phyloP scores from a whole-genome alignment of 2,113 vertebrate genomes.

The Poeciliopsis occidentalis region DNA sequence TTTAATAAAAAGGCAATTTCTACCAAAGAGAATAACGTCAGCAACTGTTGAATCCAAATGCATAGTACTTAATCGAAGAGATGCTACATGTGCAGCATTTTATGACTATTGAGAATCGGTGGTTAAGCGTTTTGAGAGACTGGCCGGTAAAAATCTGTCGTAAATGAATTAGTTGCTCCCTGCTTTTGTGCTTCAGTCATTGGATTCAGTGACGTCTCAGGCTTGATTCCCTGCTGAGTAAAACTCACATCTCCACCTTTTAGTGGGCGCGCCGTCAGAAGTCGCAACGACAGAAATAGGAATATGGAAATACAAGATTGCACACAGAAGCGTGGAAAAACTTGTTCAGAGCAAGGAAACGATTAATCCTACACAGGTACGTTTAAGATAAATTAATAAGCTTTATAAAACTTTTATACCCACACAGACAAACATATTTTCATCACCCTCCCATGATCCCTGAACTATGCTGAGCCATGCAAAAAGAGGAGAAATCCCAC shows the following conservation, averaged over 20 bases:
- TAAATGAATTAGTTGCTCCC: constrained; percentile 43
- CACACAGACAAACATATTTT: constrained; percentile 47
- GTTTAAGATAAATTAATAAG: constrained; percentile 65
- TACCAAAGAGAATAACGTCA: constrained; percentile 13
- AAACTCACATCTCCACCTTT: constrained; percentile 20
- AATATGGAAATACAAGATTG: constrained; percentile 38
- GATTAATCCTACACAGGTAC: constrained; percentile 47
- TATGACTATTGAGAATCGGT: constrained; percentile 27
- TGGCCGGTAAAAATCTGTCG: constrained; percentile 53
- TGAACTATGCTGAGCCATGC: constrained; percentile 64
- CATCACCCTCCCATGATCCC: constrained; percentile 34
- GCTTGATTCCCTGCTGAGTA: constrained; percentile 56
- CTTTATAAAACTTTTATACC: constrained; percentile 68
- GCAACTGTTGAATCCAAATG: constrained; percentile 57
- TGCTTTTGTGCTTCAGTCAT: constrained; percentile 68
- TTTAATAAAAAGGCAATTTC: constrained; percentile 47
- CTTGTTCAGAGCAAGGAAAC: background rate
- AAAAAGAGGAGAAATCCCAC: constrained; percentile 57
- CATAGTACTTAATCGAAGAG: constrained; percentile 61
- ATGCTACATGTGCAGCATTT: constrained; percentile 51
- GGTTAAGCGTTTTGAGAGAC: constrained; percentile 30
- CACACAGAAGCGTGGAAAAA: constrained; percentile 49
- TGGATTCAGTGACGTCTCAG: constrained; percentile 53
- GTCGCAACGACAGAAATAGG: constrained; percentile 19
- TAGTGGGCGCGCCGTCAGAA: constrained; percentile 22